phyloP scores from a whole-genome alignment of 2,113 vertebrate species.

The Crotalus viridis region DNA sequence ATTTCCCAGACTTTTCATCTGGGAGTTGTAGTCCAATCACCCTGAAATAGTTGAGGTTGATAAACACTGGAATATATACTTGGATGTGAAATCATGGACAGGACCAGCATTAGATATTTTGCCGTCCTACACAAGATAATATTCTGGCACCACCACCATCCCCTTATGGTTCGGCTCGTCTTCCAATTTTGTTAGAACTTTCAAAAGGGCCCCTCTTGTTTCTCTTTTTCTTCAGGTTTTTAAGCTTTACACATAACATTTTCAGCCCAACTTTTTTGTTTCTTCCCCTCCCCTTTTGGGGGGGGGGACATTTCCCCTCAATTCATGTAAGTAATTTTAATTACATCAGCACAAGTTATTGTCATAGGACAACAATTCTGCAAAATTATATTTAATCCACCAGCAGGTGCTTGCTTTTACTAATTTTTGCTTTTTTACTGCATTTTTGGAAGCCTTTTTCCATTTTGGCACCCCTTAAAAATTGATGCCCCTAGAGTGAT shows the following conservation, averaged over 20 bases:
- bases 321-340: not conserved
- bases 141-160: not conserved
- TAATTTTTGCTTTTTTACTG: not conserved
- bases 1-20: not conserved
- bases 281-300: too few species aligned
- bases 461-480: not conserved
- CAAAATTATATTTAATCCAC: not conserved
- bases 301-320: not conserved
- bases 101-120: not conserved
- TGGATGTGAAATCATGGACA: not conserved
- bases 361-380: not conserved
- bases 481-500: not conserved
- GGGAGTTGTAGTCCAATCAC: not conserved
- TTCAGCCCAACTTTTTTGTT: not conserved
- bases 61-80: not conserved
- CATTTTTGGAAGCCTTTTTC: not conserved
- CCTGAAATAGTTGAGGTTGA: not conserved
- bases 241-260: not conserved
- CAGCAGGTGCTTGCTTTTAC: not conserved
- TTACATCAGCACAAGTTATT: not conserved
- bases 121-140: not conserved
- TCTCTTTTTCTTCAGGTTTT: not conserved
- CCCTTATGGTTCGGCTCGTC: not conserved
- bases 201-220: not conserved
- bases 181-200: not conserved